Conservation (phyloP, 2,113 vertebrate species). For the Eptatretus burgeri region DNA sequence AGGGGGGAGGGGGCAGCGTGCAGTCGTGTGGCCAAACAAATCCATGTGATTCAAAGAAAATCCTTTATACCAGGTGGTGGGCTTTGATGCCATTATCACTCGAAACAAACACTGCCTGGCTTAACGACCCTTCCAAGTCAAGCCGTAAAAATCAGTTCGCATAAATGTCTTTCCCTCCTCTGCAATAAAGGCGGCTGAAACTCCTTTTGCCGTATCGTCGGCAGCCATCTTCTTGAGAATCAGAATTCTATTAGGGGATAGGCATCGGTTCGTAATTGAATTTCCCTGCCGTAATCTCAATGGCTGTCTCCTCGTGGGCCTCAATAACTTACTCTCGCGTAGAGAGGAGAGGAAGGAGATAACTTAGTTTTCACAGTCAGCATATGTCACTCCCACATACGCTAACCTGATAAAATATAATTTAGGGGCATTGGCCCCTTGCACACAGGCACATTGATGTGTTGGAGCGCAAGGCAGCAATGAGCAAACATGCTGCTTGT, state of each 20-base stretch:
- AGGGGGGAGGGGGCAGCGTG: too few species aligned
- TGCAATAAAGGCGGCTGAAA: neutral
- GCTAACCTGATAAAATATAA: slow-evolving; percentile 6
- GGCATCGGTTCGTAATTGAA: slow-evolving; percentile 99
- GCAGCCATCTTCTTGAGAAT: slow-evolving; percentile 68
- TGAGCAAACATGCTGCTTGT: too few species aligned
- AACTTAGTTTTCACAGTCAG: slow-evolving; percentile 83
- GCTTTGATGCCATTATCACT: too few species aligned
- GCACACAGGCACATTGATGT: too few species aligned
- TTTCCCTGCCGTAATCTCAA: slow-evolving; percentile 96
- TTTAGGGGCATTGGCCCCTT: too few species aligned
- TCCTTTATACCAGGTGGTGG: too few species aligned
- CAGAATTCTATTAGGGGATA: slow-evolving; percentile 99
- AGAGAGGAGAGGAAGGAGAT: slow-evolving; percentile 27
- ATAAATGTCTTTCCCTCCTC: slow-evolving; percentile 1
- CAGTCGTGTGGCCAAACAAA: too few species aligned
- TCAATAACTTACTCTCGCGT: slow-evolving; percentile 94
- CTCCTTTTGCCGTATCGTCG: neutral
- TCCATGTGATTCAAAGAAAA: too few species aligned
- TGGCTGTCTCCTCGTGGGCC: slow-evolving; percentile 77
- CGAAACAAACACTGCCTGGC: too few species aligned
- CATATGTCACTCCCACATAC: slow-evolving; percentile 34
- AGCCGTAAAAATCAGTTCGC: slow-evolving; percentile 2
- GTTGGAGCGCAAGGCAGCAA: too few species aligned
- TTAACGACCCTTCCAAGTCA: neutral